phyloP scores from a whole-genome alignment of 2,888 invertebrate species.

The Galerucella pusilla region DNA sequence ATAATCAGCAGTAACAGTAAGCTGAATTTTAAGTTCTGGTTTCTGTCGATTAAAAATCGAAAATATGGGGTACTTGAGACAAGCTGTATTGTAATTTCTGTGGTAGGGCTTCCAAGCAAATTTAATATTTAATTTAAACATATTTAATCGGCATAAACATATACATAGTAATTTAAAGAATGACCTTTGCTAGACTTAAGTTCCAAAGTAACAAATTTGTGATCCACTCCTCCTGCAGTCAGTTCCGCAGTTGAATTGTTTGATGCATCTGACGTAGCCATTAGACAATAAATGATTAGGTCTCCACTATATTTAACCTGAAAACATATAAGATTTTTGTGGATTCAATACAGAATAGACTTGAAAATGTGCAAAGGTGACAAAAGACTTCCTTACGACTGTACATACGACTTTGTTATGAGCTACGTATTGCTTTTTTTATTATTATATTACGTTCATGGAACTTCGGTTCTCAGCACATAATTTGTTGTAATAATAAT shows the following conservation, averaged over 20 bases:
- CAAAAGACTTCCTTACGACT: too few relatives aligned
- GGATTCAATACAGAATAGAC: neutral
- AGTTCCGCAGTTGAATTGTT: constrained; percentile 26
- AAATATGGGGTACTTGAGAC: too few relatives aligned
- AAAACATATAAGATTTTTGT: neutral
- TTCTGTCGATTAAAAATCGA: too few relatives aligned
- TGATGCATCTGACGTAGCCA: constrained; percentile 12
- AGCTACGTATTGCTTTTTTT: too few relatives aligned
- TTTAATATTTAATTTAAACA: neutral
- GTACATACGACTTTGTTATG: too few relatives aligned
- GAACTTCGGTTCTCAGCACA: too few relatives aligned
- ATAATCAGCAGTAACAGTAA: too few relatives aligned
- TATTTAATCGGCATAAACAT: constrained; percentile 17
- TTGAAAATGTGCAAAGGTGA: too few relatives aligned
- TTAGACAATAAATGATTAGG: constrained; percentile 25
- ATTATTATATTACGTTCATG: too few relatives aligned
- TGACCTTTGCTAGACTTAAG: constrained; percentile 26
- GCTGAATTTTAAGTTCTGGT: too few relatives aligned
- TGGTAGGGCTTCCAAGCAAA: neutral
- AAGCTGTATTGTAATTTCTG: too few relatives aligned
- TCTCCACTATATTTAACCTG: constrained; percentile 15
- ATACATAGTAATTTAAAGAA: constrained; percentile 33
- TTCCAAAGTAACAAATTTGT: constrained; percentile 26
- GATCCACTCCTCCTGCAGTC: constrained; percentile 31
- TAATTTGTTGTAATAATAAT: neutral